Evolutionary conservation across 2,888 invertebrate genomes (phyloP).

Genomic region (Parascotia fuliginaria): DNA sequence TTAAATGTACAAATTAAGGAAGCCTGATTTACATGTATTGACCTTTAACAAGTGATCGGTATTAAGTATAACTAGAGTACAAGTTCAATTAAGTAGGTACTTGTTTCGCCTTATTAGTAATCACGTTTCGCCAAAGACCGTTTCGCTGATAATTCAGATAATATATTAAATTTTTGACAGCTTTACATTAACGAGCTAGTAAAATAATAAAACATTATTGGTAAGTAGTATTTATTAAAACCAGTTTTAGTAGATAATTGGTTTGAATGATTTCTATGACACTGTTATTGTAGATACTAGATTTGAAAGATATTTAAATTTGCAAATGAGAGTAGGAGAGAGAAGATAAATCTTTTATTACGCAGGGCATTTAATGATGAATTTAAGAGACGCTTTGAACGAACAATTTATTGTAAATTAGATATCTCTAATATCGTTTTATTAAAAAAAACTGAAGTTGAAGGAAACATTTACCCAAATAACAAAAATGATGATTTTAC

Average conservation of each 20-base stretch:
- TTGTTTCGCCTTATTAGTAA: conserved; percentile 36
- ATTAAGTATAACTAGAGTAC: conserved; percentile 20
- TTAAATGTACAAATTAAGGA: conserved; percentile 19
- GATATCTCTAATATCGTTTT: too few relatives aligned
- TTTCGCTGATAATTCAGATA: conserved; percentile 20
- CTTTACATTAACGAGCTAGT: conserved; percentile 22
- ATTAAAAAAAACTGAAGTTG: too few relatives aligned
- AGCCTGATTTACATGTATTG: conserved; percentile 26
- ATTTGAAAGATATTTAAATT: too few relatives aligned
- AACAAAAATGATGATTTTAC: too few relatives aligned
- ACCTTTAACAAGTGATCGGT: conserved; percentile 35
- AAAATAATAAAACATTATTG: conserved; percentile 35
- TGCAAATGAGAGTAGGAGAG: too few relatives aligned
- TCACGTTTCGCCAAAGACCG: conserved; percentile 23
- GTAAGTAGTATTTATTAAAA: conserved; percentile 5
- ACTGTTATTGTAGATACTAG: too few relatives aligned
- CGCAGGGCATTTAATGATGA: too few relatives aligned
- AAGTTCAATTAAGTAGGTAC: conserved; percentile 25
- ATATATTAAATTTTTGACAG: conserved; percentile 29
- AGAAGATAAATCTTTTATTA: too few relatives aligned
- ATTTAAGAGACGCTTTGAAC: too few relatives aligned
- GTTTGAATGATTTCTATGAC: not conserved
- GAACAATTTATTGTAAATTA: too few relatives aligned
- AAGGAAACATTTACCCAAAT: too few relatives aligned
- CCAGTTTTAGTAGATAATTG: not conserved